Evolutionary conservation across 37 sponge, comb jelly and placozoan species (phyloP).

Genomic region (Spongia lamella): DNA sequence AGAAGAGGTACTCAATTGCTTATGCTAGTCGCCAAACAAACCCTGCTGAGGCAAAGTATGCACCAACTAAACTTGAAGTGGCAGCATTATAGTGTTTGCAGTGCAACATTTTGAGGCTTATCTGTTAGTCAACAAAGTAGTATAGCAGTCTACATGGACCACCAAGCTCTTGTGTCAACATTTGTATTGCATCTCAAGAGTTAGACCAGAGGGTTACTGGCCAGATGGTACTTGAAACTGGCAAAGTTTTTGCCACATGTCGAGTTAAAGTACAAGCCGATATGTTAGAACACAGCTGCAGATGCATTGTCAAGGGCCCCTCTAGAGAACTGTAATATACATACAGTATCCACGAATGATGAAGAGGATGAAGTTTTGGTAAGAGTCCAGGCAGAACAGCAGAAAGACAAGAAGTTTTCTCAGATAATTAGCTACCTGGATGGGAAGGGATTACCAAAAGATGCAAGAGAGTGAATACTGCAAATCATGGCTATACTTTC

Average conservation of each 20-base stretch:
- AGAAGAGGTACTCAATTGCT: slow-evolving; percentile 12
- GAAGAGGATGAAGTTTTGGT: slow-evolving; percentile 6
- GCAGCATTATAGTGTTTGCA: slow-evolving; percentile 40
- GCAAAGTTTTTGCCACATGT: slow-evolving; percentile 43
- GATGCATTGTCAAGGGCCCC: slow-evolving; percentile 37
- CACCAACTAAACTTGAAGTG: slow-evolving; percentile 35
- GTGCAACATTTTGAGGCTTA: slow-evolving; percentile 29
- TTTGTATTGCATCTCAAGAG: neutral
- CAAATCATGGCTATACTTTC: slow-evolving; percentile 12
- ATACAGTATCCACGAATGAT: too few relatives aligned
- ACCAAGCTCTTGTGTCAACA: slow-evolving; percentile 29
- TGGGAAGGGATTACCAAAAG: slow-evolving; percentile 4
- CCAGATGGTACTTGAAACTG: slow-evolving; percentile 20
- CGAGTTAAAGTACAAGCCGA: slow-evolving; percentile 23
- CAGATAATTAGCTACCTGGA: neutral
- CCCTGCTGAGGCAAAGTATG: slow-evolving; percentile 27
- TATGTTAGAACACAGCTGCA: slow-evolving; percentile 32
- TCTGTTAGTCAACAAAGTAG: slow-evolving; percentile 16
- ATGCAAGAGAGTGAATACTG: slow-evolving; percentile 8
- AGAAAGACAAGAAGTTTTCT: slow-evolving; percentile 3
- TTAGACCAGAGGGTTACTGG: slow-evolving; percentile 37
- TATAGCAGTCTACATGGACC: slow-evolving; percentile 38
- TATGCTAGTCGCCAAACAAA: slow-evolving; percentile 12
- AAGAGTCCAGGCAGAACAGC: slow-evolving; percentile 7
- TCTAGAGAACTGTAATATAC: too few relatives aligned